phyloP scores from a whole-genome alignment of 2,797 vertebrate genomes.

The Danio aesculapii region DNA sequence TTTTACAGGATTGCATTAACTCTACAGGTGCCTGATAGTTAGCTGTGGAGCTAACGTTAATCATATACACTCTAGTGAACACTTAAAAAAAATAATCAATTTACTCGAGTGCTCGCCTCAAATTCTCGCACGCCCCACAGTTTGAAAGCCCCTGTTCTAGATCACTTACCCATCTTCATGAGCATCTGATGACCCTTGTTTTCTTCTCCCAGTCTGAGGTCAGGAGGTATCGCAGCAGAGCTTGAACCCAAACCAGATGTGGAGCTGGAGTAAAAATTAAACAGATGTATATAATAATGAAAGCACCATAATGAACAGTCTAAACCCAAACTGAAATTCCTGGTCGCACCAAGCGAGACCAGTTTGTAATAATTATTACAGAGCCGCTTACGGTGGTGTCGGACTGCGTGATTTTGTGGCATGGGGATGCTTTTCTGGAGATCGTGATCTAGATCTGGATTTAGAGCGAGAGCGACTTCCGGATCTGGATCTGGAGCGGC shows the following conservation, averaged over 20 bases:
- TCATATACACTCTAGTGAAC: too few species aligned
- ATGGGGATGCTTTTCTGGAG: conserved; percentile 83
- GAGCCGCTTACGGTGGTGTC: conserved; percentile 88
- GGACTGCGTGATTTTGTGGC: conserved; percentile 85
- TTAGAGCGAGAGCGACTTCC: conserved; percentile 85
- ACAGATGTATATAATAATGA: neutral
- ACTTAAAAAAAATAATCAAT: too few species aligned
- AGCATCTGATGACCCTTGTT: conserved; percentile 98
- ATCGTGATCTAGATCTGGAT: conserved; percentile 89
- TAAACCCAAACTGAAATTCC: too few species aligned
- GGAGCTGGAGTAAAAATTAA: conserved; percentile 66
- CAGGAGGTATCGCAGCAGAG: conserved; percentile 78
- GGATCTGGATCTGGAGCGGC: conserved; percentile 86
- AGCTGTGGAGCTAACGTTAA: too few species aligned
- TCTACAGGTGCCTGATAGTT: too few species aligned
- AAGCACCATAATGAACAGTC: too few species aligned
- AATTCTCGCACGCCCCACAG: too few species aligned
- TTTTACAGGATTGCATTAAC: too few species aligned
- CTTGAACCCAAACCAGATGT: conserved; percentile 80
- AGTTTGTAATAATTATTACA: too few species aligned
- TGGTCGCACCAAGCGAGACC: too few species aligned
- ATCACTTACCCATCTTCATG: conserved; percentile 94
- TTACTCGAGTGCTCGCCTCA: too few species aligned
- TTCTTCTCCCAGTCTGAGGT: conserved; percentile 91
- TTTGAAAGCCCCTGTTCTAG: neutral